Base-by-base conservation (phyloP, 2,797 vertebrate species). In the Muscicapa comitata region DNA sequence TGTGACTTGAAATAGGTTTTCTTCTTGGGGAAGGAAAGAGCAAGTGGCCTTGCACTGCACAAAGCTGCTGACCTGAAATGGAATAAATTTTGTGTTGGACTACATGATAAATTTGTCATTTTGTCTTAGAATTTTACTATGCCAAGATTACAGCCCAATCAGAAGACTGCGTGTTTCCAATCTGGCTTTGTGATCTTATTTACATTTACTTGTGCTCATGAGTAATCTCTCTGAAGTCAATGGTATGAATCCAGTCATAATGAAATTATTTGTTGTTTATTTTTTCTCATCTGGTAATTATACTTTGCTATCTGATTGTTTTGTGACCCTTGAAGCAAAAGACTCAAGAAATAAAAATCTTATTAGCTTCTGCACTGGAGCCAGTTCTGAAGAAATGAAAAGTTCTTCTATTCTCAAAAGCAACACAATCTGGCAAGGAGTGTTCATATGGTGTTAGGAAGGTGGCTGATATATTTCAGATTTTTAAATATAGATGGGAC, bases 211-310 rank as follows among this genome's bases (percentile, higher is more conserved):
- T 73, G 57, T 85, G n/a, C 53, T 88, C 48, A 21, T 51, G 85
- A 77, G 40, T 77, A 66, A 73, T 80, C 63, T 86, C 43, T 66
- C 79, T 86, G 50, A 88, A 95, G 83, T 61, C 88, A 77, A 3
- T 77, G 48, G 31, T 90, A 91, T 63, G 86, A 93, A 84, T 94
- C 73, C 38, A 74, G 28, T 63, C 73, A 72, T 91, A 90, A 83
- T 88, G 57, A 71, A 95, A 88, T 83, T 67, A 90, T 55, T 88
- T 42, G 23, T 71, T 91, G 82, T 88, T 95, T 88, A 63, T 93
- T 88, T 93, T 93, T 67, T 88, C 50, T 91, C 29, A 55, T 63
- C 68, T 94, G 72, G 62, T 80, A 93, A 93, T 86, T 94, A 85
- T 73, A 51, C 59, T 89, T 76, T 40, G 63, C 57, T 88, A 20